phyloP scores from a whole-genome alignment of 2,113 vertebrate species.

The Coracopsis vasa region DNA sequence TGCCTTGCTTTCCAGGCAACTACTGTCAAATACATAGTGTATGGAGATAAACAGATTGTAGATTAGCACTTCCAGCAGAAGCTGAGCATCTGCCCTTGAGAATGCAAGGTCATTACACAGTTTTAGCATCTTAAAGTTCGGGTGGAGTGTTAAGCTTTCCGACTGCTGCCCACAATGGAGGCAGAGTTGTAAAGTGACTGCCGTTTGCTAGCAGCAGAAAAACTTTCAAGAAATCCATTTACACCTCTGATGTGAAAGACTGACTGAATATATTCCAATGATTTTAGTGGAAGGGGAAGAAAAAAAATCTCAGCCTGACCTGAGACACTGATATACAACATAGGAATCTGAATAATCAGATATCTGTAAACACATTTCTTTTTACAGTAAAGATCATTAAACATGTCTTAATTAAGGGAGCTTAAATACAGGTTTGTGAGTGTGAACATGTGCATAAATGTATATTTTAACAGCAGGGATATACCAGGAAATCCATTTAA shows the following conservation, averaged over 20 bases:
- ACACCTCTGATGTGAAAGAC: constrained; percentile 76
- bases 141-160: constrained; percentile 53
- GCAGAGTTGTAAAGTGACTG: constrained; percentile 71
- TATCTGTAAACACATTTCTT: constrained; percentile 72
- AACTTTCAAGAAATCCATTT: constrained; percentile 80
- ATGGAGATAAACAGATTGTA: constrained; percentile 47
- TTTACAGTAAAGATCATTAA: neutral
- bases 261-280: constrained; percentile 71
- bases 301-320: constrained; percentile 39
- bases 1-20: constrained; percentile 40
- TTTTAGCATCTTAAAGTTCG: constrained; percentile 64
- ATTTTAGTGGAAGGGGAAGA: constrained; percentile 48
- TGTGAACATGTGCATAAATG: neutral
- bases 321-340: constrained; percentile 48
- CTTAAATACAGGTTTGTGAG: neutral
- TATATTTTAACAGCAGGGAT: neutral
- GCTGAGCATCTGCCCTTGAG: constrained; percentile 43
- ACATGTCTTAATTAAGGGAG: constrained; percentile 8
- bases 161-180: constrained; percentile 62
- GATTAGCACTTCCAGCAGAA: constrained; percentile 54
- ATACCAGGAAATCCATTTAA: neutral
- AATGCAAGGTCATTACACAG: constrained; percentile 71
- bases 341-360: neutral
- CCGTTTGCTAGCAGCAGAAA: constrained; percentile 59
- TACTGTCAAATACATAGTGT: constrained; percentile 2